A percentile compares a stretch with the other conserved stretches of the same genome.
Conservation (phyloP, 2,797 vertebrate genomes). For the Tragelaphus eurycerus region DNA sequence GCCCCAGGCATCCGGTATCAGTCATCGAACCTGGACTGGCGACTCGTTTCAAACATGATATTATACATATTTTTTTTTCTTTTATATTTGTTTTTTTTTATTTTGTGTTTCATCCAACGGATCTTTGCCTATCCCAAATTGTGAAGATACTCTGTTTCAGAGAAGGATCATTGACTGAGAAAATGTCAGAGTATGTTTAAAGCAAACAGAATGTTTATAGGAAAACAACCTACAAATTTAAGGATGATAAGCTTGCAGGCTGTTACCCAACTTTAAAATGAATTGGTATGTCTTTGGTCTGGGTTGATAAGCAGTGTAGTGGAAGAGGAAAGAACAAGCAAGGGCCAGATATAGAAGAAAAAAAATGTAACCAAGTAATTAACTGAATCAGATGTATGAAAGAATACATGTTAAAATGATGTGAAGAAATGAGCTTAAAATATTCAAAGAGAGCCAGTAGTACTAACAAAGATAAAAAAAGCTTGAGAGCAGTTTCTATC, state of each 20-base stretch:
- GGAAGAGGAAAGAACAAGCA: neutral
- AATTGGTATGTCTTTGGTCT: neutral
- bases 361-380: neutral
- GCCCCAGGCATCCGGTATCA: too few relatives aligned
- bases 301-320: neutral
- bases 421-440: constrained; percentile 15
- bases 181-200: neutral
- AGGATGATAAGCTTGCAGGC: neutral
- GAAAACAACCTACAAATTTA: neutral
- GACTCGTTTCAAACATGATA: too few relatives aligned
- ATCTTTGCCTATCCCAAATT: neutral
- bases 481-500: neutral
- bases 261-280: neutral
- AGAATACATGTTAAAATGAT: constrained; percentile 14
- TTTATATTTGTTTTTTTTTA: too few relatives aligned
- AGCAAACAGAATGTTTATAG: neutral
- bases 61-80: neutral
- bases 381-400: neutral
- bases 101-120: neutral
- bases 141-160: neutral
- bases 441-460: neutral
- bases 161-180: neutral
- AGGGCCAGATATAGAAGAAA: constrained; percentile 25
- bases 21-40: too few relatives aligned
- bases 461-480: neutral